A percentile compares a stretch with the other conserved stretches of the same genome.
Conservation (phyloP, 2,888 invertebrate genomes). For the Eurytoma adleriae region DNA sequence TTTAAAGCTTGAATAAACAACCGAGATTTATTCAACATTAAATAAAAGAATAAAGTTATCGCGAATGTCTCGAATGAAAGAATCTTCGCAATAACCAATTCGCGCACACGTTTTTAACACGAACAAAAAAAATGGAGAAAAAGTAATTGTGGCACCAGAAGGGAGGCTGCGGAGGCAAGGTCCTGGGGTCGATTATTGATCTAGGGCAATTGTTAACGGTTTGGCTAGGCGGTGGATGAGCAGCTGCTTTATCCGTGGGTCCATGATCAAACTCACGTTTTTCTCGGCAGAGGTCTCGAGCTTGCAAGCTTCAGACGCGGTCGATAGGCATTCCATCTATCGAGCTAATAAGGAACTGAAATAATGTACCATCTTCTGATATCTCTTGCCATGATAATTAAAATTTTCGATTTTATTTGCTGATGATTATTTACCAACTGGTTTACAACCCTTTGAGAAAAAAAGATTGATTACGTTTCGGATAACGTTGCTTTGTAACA, state of each 20-base stretch:
- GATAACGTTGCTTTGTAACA: too few relatives aligned
- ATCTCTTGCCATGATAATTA: background rate
- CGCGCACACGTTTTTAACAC: background rate
- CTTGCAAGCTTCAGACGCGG: slow-evolving; percentile 58
- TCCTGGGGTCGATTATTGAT: slow-evolving; percentile 39
- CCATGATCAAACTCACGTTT: slow-evolving; percentile 43
- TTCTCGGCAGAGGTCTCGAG: slow-evolving; percentile 62
- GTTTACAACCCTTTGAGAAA: too few relatives aligned
- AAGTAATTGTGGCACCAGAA: background rate
- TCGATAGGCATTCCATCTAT: slow-evolving; percentile 50
- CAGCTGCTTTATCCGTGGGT: slow-evolving; percentile 63
- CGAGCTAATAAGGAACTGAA: background rate
- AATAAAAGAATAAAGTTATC: too few relatives aligned
- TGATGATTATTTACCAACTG: background rate
- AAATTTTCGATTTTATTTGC: background rate
- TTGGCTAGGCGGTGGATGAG: background rate
- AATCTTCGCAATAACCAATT: background rate
- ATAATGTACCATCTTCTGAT: too few relatives aligned
- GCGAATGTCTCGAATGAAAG: slow-evolving; percentile 3
- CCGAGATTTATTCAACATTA: too few relatives aligned
- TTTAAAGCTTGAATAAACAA: too few relatives aligned
- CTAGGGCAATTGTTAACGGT: background rate
- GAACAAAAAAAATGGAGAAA: background rate
- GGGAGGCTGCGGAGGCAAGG: background rate
- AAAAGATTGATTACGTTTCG: too few relatives aligned